A percentile compares a stretch with the other conserved stretches of the same genome.
Conservation (phyloP, 2,888 invertebrate species). For the Pharmacophagus antenor region DNA sequence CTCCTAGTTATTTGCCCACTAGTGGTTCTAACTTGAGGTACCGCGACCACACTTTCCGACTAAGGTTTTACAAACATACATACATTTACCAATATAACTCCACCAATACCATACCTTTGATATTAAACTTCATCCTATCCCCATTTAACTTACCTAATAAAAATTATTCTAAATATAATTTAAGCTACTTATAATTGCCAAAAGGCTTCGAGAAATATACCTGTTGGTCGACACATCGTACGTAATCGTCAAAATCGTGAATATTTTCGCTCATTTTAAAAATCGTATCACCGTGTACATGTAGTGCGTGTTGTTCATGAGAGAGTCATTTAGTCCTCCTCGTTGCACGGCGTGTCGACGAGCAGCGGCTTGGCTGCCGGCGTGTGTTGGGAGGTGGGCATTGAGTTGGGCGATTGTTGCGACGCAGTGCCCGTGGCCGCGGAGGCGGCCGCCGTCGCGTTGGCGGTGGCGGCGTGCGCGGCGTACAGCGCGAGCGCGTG, state of each 20-base stretch:
- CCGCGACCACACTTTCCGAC: constrained; percentile 54
- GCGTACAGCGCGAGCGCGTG: constrained; percentile 74
- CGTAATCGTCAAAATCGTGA: constrained; percentile 33
- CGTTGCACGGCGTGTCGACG: constrained; percentile 71
- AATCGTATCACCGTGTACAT: constrained; percentile 34
- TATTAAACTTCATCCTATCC: constrained; percentile 69
- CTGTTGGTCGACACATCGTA: constrained; percentile 43
- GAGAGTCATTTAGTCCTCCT: constrained; percentile 58
- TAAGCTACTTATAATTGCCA: constrained; percentile 68
- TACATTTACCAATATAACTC: constrained; percentile 64
- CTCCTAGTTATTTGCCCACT: constrained; percentile 53
- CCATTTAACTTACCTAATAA: constrained; percentile 63
- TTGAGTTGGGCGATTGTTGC: constrained; percentile 55
- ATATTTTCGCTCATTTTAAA: constrained; percentile 45
- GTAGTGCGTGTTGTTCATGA: neutral
- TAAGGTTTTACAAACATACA: constrained; percentile 59
- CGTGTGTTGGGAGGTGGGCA: constrained; percentile 55
- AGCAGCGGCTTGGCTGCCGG: constrained; percentile 65
- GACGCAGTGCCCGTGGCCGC: constrained; percentile 43
- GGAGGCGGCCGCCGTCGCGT: constrained; percentile 60
- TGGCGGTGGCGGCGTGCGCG: constrained; percentile 70
- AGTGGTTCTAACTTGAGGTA: constrained; percentile 59
- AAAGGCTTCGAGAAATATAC: constrained; percentile 65
- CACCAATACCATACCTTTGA: constrained; percentile 71
- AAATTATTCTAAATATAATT: constrained; percentile 62